phyloP scores from a whole-genome alignment of 2,888 invertebrate species.

The Lucinisca nassula region DNA sequence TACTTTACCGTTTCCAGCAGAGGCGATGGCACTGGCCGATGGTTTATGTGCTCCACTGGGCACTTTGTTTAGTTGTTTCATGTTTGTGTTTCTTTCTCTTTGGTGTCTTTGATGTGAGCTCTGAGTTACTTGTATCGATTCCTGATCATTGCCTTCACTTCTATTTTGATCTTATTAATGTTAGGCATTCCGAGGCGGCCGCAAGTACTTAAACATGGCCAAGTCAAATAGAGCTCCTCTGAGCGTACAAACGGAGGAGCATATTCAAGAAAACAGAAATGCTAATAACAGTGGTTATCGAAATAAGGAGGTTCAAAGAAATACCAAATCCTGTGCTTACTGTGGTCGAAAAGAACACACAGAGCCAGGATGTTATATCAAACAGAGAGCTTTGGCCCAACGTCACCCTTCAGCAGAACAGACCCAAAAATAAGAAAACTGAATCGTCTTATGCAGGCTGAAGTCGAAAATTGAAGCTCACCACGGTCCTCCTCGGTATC shows the following conservation, averaged over 20 bases:
- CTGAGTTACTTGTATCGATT: too few relatives aligned
- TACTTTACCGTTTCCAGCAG: too few relatives aligned
- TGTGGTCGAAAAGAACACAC: neutral
- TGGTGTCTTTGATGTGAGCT: too few relatives aligned
- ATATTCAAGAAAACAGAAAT: neutral
- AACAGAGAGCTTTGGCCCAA: neutral
- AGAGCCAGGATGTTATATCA: neutral
- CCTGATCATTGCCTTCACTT: too few relatives aligned
- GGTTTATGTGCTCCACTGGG: too few relatives aligned
- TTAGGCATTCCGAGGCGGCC: neutral
- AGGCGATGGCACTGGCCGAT: too few relatives aligned
- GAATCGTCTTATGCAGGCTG: constrained; percentile 1
- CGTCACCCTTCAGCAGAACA: constrained; percentile 8
- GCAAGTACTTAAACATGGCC: neutral
- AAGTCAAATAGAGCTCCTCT: neutral
- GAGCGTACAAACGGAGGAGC: neutral
- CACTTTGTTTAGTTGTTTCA: too few relatives aligned
- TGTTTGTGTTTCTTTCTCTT: too few relatives aligned
- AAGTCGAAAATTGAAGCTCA: constrained; percentile 11
- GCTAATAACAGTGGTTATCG: neutral
- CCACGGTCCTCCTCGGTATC: constrained; percentile 18
- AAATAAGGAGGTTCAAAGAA: neutral
- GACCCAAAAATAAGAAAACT: neutral
- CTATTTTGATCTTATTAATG: too few relatives aligned
- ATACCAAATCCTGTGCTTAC: neutral